phyloP scores from a whole-genome alignment of 1,140 invertebrate species.

The Andricus grossulariae region DNA sequence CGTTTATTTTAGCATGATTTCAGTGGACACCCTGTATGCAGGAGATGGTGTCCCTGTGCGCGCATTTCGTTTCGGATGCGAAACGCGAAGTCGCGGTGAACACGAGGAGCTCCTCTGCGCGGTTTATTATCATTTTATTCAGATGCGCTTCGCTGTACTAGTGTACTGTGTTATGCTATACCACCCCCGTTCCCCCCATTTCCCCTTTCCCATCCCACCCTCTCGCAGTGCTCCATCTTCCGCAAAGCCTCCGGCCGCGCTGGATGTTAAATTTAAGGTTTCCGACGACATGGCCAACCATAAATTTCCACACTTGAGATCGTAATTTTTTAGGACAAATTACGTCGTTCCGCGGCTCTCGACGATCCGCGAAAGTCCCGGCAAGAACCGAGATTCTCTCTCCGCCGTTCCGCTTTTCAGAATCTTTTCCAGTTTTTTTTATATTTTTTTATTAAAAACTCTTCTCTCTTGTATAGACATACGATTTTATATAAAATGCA shows the following conservation, averaged over 20 bases:
- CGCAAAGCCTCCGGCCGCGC: constrained; percentile 45
- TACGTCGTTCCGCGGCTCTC: constrained; percentile 39
- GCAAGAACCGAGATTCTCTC: not conserved
- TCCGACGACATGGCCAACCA: constrained; percentile 54
- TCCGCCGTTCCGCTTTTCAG: not conserved
- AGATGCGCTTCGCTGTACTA: constrained; percentile 48
- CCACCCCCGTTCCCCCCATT: constrained; percentile 49
- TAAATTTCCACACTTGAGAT: constrained; percentile 57
- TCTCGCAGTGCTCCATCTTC: constrained; percentile 8
- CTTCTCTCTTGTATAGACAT: no score
- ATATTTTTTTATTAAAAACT: no score
- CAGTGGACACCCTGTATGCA: not conserved
- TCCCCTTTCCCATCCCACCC: constrained; percentile 15
- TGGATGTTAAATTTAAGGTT: constrained; percentile 64
- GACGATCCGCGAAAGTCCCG: not conserved
- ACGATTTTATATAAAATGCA: not conserved
- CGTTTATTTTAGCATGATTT: constrained; percentile 2
- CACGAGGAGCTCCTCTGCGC: constrained; percentile 55
- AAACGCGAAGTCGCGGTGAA: constrained; percentile 50
- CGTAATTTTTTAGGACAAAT: constrained; percentile 46
- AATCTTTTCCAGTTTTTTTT: not conserved
- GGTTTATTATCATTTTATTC: constrained; percentile 67
- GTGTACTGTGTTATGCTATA: constrained; percentile 48
- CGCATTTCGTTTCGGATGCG: constrained; percentile 50
- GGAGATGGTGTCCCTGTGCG: constrained; percentile 42